Conservation (phyloP, 2,888 invertebrate genomes). For the Zaprionus lineosus region DNA sequence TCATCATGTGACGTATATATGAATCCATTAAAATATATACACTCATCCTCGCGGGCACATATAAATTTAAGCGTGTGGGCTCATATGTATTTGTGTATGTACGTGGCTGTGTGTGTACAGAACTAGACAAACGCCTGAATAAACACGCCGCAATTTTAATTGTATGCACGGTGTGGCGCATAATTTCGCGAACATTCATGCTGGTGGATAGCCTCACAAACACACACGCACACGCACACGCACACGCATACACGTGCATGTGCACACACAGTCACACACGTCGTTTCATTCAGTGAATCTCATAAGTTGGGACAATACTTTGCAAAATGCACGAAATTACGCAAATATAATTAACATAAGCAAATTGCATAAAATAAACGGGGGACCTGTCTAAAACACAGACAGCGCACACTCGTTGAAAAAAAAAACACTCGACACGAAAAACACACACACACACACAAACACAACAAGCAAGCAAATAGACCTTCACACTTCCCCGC, state of each 20-base stretch:
- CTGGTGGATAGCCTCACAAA: conserved; percentile 8
- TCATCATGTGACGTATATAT: no score
- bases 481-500: no score
- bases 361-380: conserved; percentile 49
- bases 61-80: background rate
- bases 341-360: conserved; percentile 55
- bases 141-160: conserved; percentile 47
- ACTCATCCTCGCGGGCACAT: background rate
- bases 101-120: background rate
- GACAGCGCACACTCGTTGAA: conserved; percentile 9
- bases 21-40: no score
- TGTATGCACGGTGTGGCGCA: conserved; percentile 48
- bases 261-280: background rate
- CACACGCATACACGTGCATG: background rate
- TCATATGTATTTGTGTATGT: background rate
- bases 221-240: background rate
- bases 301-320: conserved; percentile 38
- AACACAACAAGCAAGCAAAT: background rate
- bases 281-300: conserved; percentile 14
- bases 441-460: background rate
- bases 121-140: conserved; percentile 46
- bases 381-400: conserved; percentile 19
- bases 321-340: conserved; percentile 41
- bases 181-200: conserved; percentile 32
- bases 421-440: no score